These are phyloP conservation scores for Lacerta agilis DNA, from an alignment of 2,797 vertebrate species.

Conservation along the genomic window DNA sequence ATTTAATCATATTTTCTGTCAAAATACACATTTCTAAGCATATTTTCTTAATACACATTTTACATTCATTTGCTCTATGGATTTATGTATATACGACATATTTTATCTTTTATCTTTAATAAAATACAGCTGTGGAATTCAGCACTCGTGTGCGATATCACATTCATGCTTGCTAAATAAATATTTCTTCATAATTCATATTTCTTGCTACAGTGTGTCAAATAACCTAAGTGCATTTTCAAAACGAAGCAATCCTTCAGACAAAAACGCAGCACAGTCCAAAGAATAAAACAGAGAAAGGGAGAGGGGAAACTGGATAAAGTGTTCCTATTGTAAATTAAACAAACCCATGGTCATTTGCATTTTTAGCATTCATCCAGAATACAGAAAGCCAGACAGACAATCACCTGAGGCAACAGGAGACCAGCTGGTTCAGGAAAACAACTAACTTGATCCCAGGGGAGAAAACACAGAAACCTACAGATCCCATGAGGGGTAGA, in stretches of 20 bases:
- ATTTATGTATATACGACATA: no score
- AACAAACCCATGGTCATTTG: background rate
- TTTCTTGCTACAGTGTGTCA: background rate
- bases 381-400: slow-evolving; percentile 43
- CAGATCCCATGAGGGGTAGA: no score
- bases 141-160: background rate
- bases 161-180: background rate
- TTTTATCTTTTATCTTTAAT: no score
- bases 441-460: slow-evolving; percentile 51
- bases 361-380: background rate
- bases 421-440: slow-evolving; percentile 55
- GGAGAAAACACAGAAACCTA: background rate
- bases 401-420: slow-evolving; percentile 60
- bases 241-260: background rate
- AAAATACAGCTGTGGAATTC: background rate
- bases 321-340: background rate
- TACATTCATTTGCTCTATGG: no score
- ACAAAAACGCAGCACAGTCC: background rate
- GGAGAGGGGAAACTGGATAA: no score
- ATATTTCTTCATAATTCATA: background rate
- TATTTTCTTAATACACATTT: no score
- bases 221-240: background rate
- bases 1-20: background rate
- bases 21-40: background rate
- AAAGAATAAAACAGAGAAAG: background rate